Evolutionary conservation across 1,140 invertebrate genomes (phyloP).

Genomic region (Pararge aegeria): DNA sequence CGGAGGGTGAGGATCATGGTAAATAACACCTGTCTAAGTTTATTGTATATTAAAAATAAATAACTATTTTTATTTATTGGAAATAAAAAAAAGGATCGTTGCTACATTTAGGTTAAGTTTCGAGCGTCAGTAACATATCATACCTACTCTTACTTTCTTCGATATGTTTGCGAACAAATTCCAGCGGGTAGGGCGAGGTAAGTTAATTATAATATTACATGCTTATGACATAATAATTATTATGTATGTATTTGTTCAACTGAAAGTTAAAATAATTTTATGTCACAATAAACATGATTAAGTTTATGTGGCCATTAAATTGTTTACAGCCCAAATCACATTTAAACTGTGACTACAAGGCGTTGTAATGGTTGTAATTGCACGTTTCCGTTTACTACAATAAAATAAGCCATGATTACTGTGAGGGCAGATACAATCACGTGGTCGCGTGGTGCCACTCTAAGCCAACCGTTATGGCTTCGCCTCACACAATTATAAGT

Average conservation of each 20-base stretch:
- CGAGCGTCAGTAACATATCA: no score
- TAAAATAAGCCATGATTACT: slow-evolving; percentile 55
- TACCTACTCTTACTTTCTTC: no score
- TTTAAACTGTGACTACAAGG: slow-evolving; percentile 31
- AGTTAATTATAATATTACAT: no score
- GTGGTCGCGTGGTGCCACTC: slow-evolving; percentile 34
- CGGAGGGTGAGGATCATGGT: no score
- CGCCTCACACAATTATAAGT: slow-evolving; percentile 60
- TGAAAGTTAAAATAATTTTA: background rate
- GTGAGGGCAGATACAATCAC: slow-evolving; percentile 49
- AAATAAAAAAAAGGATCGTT: no score
- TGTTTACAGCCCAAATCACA: slow-evolving; percentile 45
- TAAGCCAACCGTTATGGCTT: slow-evolving; percentile 64
- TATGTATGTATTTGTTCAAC: background rate
- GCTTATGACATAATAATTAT: no score
- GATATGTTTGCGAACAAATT: no score
- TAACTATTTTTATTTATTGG: no score
- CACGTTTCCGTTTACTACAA: slow-evolving; percentile 52
- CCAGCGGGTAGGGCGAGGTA: no score
- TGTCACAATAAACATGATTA: slow-evolving; percentile 1
- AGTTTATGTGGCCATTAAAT: slow-evolving; percentile 8
- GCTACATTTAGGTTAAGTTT: no score
- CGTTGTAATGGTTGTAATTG: slow-evolving; percentile 48
- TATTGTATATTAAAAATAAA: no score
- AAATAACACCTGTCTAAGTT: no score